These are phyloP conservation scores for Cerastis rubricosa DNA, from an alignment of 2,888 invertebrate genomes.

Conservation along the genomic window DNA sequence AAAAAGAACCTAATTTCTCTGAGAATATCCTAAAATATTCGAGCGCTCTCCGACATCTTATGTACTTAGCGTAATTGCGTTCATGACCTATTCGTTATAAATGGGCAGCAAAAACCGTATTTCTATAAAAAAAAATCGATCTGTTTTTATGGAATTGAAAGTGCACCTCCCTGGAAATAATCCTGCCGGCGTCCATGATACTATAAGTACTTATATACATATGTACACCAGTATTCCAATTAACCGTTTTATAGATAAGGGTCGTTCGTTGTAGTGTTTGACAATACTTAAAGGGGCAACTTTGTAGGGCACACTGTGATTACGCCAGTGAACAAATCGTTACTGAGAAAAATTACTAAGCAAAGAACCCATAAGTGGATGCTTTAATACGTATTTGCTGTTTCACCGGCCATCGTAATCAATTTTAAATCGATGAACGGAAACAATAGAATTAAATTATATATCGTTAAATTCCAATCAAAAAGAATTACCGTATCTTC, in stretches of 20 bases:
- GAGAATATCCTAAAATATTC: too few species aligned
- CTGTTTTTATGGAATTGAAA: too few species aligned
- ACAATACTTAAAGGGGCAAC: constrained; percentile 29
- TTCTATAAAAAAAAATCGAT: too few species aligned
- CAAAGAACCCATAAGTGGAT: not conserved
- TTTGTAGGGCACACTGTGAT: constrained; percentile 33
- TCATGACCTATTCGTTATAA: too few species aligned
- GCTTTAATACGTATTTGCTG: not conserved
- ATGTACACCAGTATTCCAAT: constrained; percentile 44
- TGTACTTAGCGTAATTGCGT: too few species aligned
- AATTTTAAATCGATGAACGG: constrained; percentile 11
- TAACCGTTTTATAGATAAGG: constrained; percentile 46
- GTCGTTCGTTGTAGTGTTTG: constrained; percentile 38
- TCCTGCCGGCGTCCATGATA: too few species aligned
- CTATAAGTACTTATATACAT: not conserved
- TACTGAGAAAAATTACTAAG: constrained; percentile 23
- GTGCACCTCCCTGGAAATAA: too few species aligned
- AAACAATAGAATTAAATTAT: constrained; percentile 17
- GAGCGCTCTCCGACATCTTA: too few species aligned
- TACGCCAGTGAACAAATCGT: constrained; percentile 23
- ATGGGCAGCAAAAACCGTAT: too few species aligned
- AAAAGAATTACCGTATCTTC: not conserved
- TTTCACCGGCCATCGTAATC: constrained; percentile 8
- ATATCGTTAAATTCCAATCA: constrained; percentile 32
- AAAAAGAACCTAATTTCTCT: too few species aligned